phyloP scores from a whole-genome alignment of 2,888 invertebrate species.

The Andrena dorsata region DNA sequence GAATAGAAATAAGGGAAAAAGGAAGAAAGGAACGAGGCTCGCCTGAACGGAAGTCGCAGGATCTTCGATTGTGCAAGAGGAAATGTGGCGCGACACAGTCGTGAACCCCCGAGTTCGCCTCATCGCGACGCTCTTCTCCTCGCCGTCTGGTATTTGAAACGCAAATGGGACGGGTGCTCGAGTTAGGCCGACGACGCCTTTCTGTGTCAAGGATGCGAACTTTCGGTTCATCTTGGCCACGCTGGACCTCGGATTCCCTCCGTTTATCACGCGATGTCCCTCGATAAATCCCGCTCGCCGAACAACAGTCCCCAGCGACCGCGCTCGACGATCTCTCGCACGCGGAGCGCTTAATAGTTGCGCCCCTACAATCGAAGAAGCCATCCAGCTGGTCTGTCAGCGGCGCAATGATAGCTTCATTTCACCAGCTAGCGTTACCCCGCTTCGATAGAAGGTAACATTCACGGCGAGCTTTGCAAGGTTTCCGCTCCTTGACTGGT shows the following conservation, averaged over 20 bases:
- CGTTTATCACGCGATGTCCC: background rate
- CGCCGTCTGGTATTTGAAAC: constrained; percentile 70
- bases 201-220: constrained; percentile 76
- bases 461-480: constrained; percentile 55
- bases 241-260: constrained; percentile 42
- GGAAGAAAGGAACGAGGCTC: background rate
- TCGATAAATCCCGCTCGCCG: background rate
- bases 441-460: constrained; percentile 26
- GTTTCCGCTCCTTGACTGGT: constrained; percentile 65
- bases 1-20: background rate
- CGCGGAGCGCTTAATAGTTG: background rate
- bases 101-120: constrained; percentile 43
- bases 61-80: constrained; percentile 32
- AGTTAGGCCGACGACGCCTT: constrained; percentile 52
- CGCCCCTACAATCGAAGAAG: constrained; percentile 20
- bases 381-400: constrained; percentile 30
- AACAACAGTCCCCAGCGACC: background rate
- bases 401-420: constrained; percentile 33
- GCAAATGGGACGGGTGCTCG: constrained; percentile 67
- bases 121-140: constrained; percentile 48
- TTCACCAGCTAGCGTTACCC: background rate
- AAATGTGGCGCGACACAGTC: constrained; percentile 15
- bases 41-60: background rate
- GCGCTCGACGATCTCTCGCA: background rate
- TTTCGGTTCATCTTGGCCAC: constrained; percentile 56